These are phyloP conservation scores for Elephas maximus DNA, from an alignment of 2,113 vertebrate species.

Conservation along the genomic window DNA sequence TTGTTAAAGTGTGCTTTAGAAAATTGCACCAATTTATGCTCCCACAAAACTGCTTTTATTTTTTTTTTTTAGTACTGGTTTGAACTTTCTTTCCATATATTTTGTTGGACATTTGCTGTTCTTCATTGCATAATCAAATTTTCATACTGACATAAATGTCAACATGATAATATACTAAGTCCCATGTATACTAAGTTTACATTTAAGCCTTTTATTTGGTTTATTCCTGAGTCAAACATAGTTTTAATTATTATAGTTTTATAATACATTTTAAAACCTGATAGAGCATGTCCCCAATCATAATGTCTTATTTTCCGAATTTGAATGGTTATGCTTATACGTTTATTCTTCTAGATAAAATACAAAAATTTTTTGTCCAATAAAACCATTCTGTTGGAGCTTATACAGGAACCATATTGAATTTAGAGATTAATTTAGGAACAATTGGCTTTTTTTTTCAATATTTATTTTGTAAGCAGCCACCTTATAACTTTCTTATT, in stretches of 20 bases:
- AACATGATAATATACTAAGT: neutral
- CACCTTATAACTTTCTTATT: neutral
- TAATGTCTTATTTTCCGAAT: neutral
- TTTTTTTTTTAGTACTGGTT: neutral
- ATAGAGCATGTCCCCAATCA: neutral
- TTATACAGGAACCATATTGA: neutral
- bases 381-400: neutral
- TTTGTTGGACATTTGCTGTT: neutral
- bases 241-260: neutral
- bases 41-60: slow-evolving; percentile 17
- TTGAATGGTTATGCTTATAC: neutral
- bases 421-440: slow-evolving; percentile 13
- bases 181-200: neutral
- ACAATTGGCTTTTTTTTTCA: neutral
- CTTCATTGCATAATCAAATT: neutral
- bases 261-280: neutral
- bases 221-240: neutral
- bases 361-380: neutral
- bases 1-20: neutral
- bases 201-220: neutral
- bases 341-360: neutral
- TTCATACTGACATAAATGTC: neutral
- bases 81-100: slow-evolving; percentile 22
- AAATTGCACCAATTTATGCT: neutral
- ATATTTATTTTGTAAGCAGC: neutral